Evolutionary conservation across 2,888 invertebrate species (phyloP).

Genomic region (Plemyria rubiginata): DNA sequence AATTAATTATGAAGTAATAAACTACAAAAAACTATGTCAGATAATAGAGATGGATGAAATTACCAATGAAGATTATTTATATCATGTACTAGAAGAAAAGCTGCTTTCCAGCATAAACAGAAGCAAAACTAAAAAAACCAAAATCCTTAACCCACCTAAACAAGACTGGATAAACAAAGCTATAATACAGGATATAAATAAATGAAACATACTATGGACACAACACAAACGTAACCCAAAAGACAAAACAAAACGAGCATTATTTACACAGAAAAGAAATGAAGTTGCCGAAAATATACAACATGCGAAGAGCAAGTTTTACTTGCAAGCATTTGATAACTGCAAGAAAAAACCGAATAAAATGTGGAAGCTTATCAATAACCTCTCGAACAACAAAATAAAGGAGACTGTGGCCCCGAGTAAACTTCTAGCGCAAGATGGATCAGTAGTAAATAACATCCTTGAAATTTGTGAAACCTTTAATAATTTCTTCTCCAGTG

Average conservation of each 20-base stretch:
- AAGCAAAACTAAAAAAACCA: slow-evolving; percentile 19
- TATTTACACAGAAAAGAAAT: slow-evolving; percentile 1
- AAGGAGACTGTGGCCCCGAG: slow-evolving; percentile 21
- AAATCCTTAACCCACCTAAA: slow-evolving; percentile 22
- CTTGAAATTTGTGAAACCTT: slow-evolving; percentile 1
- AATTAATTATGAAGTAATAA: slow-evolving; percentile 35
- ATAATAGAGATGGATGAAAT: slow-evolving; percentile 4
- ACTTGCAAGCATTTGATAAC: slow-evolving; percentile 26
- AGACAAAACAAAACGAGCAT: not conserved
- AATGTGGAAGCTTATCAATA: slow-evolving; percentile 12
- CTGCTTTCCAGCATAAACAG: not conserved
- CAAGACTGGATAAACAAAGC: slow-evolving; percentile 38
- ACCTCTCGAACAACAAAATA: slow-evolving; percentile 28
- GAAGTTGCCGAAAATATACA: slow-evolving; percentile 5
- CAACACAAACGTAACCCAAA: slow-evolving; percentile 17
- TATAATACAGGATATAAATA: slow-evolving; percentile 31
- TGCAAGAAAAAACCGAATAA: slow-evolving; percentile 1
- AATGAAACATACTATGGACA: slow-evolving; percentile 31
- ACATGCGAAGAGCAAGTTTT: slow-evolving; percentile 24
- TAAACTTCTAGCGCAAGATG: slow-evolving; percentile 7
- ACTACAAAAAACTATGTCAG: slow-evolving; percentile 33
- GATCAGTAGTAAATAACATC: no score
- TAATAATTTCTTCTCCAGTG: not conserved
- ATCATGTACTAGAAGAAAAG: slow-evolving; percentile 11
- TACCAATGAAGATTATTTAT: slow-evolving; percentile 3